Evolutionary conservation across 2,113 vertebrate genomes (phyloP).

Genomic region (Lonchura striata): DNA sequence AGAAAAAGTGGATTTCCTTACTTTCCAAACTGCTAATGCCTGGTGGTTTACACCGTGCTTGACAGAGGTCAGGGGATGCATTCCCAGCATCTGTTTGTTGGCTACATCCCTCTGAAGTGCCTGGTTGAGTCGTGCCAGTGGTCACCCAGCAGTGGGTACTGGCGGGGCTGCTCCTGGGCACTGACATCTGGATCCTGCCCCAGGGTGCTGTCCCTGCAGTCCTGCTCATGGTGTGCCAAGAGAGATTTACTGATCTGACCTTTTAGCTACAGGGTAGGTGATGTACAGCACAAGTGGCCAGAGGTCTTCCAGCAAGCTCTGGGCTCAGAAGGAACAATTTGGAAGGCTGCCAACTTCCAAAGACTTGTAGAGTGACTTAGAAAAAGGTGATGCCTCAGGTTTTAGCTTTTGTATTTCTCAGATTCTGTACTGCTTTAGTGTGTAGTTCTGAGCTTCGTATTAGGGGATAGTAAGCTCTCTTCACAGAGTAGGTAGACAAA

Average conservation of each 20-base stretch:
- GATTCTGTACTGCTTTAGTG: neutral
- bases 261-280: neutral
- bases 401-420: neutral
- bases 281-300: neutral
- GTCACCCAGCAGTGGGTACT: neutral
- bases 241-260: neutral
- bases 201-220: neutral
- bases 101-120: neutral
- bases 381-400: neutral
- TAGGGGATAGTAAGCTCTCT: neutral
- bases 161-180: neutral
- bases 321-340: neutral
- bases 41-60: neutral
- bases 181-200: neutral
- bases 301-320: neutral
- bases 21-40: neutral
- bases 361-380: neutral
- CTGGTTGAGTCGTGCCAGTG: rapidly evolving
- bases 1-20: neutral
- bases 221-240: neutral
- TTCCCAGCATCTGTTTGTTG: neutral
- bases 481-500: neutral
- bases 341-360: neutral
- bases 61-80: neutral
- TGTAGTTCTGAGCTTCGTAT: neutral